Evolutionary conservation across 1,140 invertebrate genomes (phyloP), one percentile per base, ranked within the genome.

Genomic region (Oryctes rhinoceros): DNA sequence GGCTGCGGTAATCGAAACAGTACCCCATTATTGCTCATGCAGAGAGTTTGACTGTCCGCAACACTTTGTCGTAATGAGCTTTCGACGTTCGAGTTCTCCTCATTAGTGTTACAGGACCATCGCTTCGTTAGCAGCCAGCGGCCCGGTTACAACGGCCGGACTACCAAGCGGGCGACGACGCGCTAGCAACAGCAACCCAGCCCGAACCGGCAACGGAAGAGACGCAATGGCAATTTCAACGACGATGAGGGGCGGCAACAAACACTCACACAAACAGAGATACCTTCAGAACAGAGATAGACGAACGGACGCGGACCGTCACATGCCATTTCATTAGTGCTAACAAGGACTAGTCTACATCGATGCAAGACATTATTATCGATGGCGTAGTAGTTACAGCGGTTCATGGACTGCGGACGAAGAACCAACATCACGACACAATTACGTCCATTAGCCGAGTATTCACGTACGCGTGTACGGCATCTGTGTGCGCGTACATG

Each of bases 321-420:
- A 81, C 83, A 84, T 84, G 82, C 83, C 83, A 83, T 84, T 84
- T 84, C 83, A 84, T 84, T 84, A 84, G 83, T 82, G 81, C 83
- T 84, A 84, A 84, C 83, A 84, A 84, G 83, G 79, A 76, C 79
- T 79, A 78, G 79, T 78, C 79, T 74, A 20, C 39, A 53, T 78
- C 76, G 74, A 78, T 78, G 77, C 80, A 81, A 48, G 76, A 75
- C 77, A 78, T 78, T 81, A 81, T 81, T 81, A 81, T 77, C 49
- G 49, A 18, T 62, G 49, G 15, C 18, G 30, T 44, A 76, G 65
- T 76, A 35, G 39, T 44, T 47, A 37, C 37, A n/a, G 44, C 13
- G 10, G 75, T 20, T 37, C 35, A 71, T 35, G 24, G 65, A 35
- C 75, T 20, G 75, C 15, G 39, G 75, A 76, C 75, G 20, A 71